A percentile compares a stretch with the other conserved stretches of the same genome.
Evolutionary conservation across 2,888 invertebrate species (phyloP).

Genomic region (Mystacides longicornis): DNA sequence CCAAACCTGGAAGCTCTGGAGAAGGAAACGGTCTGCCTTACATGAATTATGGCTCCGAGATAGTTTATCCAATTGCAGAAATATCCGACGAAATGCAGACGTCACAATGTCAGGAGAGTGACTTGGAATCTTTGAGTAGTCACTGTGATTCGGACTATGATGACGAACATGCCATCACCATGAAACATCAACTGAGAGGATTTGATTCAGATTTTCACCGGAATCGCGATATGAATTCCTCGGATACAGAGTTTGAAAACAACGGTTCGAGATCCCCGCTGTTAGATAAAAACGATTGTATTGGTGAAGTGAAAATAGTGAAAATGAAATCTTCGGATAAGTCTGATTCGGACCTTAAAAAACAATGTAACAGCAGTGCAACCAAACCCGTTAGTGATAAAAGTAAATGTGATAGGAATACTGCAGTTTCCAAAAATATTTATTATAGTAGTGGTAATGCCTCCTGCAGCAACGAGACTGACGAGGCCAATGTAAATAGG

Average conservation of each 20-base stretch:
- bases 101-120: slow-evolving; percentile 55
- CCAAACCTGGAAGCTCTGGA: slow-evolving; percentile 52
- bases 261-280: slow-evolving; percentile 65
- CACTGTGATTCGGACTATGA: slow-evolving; percentile 58
- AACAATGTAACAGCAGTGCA: slow-evolving; percentile 35
- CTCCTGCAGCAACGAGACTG: slow-evolving; percentile 13
- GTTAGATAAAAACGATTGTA: slow-evolving; percentile 44
- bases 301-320: slow-evolving; percentile 40
- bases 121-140: slow-evolving; percentile 49
- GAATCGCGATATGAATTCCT: slow-evolving; percentile 42
- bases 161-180: slow-evolving; percentile 43
- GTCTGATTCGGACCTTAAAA: slow-evolving; percentile 34
- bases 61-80: slow-evolving; percentile 78
- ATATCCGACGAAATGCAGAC: slow-evolving; percentile 73
- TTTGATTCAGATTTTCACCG: slow-evolving; percentile 48
- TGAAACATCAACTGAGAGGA: slow-evolving; percentile 35
- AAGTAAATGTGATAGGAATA: slow-evolving; percentile 42
- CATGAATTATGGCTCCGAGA: slow-evolving; percentile 62
- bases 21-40: slow-evolving; percentile 70
- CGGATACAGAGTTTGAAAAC: slow-evolving; percentile 62
- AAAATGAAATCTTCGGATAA: slow-evolving; percentile 31
- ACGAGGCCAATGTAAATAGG: slow-evolving; percentile 9
- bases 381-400: slow-evolving; percentile 40
- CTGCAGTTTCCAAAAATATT: slow-evolving; percentile 36
- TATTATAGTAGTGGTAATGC: slow-evolving; percentile 31